Evolutionary conservation across 2,797 vertebrate species (phyloP).

Genomic region (Pseudomugil gertrudae): DNA sequence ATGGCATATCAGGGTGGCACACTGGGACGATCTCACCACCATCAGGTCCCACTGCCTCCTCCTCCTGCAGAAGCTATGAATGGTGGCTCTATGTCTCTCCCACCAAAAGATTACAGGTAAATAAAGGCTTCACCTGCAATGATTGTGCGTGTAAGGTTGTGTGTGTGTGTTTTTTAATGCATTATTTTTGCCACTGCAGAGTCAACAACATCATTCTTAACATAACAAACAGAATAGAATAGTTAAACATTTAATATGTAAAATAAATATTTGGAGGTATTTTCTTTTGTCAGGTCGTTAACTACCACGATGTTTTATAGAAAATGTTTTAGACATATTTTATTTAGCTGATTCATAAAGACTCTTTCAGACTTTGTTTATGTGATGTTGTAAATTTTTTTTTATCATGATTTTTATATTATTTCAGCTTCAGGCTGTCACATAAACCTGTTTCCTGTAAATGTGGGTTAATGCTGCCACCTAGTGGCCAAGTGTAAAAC

Average conservation of each 20-base stretch:
- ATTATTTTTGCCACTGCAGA: neutral
- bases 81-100: conserved; percentile 84
- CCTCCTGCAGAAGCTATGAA: conserved; percentile 88
- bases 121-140: neutral
- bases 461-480: conserved; percentile 64
- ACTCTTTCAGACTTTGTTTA: neutral
- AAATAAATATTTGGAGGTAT: neutral
- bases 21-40: conserved; percentile 90
- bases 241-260: neutral
- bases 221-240: neutral
- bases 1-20: conserved; percentile 87
- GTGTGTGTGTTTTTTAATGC: neutral
- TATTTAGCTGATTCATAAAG: neutral
- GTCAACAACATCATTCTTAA: neutral
- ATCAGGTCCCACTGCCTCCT: conserved; percentile 90
- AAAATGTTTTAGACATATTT: no score
- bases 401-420: neutral
- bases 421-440: neutral
- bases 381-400: neutral
- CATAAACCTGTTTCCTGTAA: neutral
- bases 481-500: conserved; percentile 57
- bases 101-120: conserved; percentile 91
- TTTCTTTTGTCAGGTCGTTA: neutral
- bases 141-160: neutral
- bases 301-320: neutral